Evolutionary conservation across 2,113 vertebrate species (phyloP), one percentile per base, ranked within the genome.

Genomic region (Mirza zaza): DNA sequence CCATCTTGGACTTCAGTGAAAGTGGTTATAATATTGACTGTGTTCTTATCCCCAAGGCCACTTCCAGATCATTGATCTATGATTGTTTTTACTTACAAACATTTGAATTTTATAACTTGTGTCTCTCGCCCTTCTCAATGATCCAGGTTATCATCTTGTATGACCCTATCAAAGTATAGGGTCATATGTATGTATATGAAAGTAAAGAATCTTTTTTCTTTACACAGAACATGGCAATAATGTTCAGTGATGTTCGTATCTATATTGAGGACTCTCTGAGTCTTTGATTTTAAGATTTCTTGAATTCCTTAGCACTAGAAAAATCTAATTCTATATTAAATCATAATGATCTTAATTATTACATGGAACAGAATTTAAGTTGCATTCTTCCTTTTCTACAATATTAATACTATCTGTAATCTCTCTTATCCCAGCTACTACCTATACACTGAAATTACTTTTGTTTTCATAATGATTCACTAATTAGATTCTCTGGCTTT

Each of bases 1-100:
- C 4, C 17, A 2, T 79, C 20, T 48, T 9, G 0, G 21, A 63
- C 4, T 57, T 81, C 18, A 79, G 1, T 12, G 8, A 4, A 45
- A 71, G 10, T 45, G 6, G 21, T 63, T 52, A 21, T 29, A 25
- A 15, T 13, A 57, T 25, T 86, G 32, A 13, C 18, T 77, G 10
- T 59, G 45, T 23, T 67, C 61, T 91, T 55, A 34, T 29, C 8
- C 18, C 3, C 11, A 63, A 12, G 63, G 15, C 3, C 39, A 65
- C 10, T 71, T 85, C 8, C 8, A 82, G 34, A 61, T 82, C 61
- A 67, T 3, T 27, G 27, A 34, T 57, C 11, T 6, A 50, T 57
- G 0, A 57, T 71, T 25, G 11, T 63, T 45, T 57, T 80, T 32
- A 36, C 4, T 71, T 70, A 45, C 8, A 86, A 81, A 92, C 0